Percentiles rank a stretch among this genome's conserved stretches.
Conservation (phyloP, 2,888 invertebrate species). For the Agrotis exclamationis region DNA sequence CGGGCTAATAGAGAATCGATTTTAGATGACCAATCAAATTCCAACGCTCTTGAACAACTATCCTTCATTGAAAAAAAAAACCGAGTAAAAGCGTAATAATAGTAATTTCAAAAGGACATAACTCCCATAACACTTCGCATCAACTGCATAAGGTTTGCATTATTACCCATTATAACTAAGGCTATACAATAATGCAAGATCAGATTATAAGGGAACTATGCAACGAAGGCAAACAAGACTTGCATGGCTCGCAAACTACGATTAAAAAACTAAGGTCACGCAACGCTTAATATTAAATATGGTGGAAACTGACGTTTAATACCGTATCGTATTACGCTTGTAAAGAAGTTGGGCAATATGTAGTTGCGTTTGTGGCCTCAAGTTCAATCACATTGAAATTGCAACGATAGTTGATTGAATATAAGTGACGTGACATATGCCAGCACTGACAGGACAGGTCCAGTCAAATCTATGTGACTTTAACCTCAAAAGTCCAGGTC, state of each 20-base stretch:
- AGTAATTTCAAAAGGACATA: constrained; percentile 13
- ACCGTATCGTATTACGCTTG: constrained; percentile 39
- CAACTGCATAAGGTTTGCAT: constrained; percentile 10
- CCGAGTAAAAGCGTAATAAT: constrained; percentile 2
- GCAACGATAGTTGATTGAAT: background rate
- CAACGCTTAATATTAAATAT: constrained; percentile 47
- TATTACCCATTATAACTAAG: constrained; percentile 31
- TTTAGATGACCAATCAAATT: background rate
- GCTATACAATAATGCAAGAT: constrained; percentile 19
- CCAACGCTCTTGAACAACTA: background rate
- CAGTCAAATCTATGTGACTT: too few species aligned
- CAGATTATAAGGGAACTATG: constrained; percentile 14
- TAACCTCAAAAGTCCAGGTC: too few species aligned
- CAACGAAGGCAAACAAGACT: constrained; percentile 46
- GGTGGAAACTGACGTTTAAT: constrained; percentile 27
- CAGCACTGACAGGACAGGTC: too few species aligned
- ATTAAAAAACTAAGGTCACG: constrained; percentile 60
- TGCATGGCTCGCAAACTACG: constrained; percentile 26
- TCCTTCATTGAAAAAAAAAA: too few species aligned
- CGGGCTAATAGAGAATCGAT: background rate
- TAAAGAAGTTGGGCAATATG: constrained; percentile 44
- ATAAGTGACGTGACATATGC: too few species aligned
- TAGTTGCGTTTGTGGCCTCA: constrained; percentile 10
- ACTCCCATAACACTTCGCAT: constrained; percentile 13
- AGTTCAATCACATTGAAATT: constrained; percentile 37